Evolutionary conservation across 2,113 vertebrate genomes (phyloP).

Genomic region (Hypocryptadius cinnamomeus): DNA sequence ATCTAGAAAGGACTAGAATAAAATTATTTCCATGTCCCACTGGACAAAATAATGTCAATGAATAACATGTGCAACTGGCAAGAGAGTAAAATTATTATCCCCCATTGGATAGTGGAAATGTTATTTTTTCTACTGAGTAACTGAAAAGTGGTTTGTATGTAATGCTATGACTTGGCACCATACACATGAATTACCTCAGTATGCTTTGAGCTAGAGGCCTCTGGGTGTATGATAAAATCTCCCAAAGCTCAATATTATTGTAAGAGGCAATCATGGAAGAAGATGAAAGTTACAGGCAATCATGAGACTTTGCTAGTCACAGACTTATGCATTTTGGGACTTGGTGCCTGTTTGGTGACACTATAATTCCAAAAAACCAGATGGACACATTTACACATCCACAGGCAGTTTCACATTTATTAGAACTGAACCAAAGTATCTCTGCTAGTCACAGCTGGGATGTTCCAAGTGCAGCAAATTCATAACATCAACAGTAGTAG

Average conservation of each 20-base stretch:
- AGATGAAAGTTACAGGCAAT: background rate
- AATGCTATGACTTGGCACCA: background rate
- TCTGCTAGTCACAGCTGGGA: background rate
- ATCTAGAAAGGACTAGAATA: background rate
- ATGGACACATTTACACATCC: background rate
- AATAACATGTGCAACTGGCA: background rate
- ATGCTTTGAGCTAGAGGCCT: background rate
- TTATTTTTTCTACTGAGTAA: constrained; percentile 11
- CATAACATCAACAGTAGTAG: background rate
- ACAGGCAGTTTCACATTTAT: background rate
- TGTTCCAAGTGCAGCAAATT: background rate
- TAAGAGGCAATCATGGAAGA: background rate
- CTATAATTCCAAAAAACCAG: background rate
- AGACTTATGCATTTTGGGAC: background rate
- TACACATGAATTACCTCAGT: background rate
- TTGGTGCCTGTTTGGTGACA: background rate
- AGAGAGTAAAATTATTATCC: background rate
- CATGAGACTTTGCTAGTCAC: background rate
- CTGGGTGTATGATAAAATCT: background rate
- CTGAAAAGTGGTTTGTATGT: background rate
- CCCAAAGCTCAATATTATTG: background rate
- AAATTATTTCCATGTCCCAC: background rate
- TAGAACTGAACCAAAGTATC: background rate
- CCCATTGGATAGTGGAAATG: background rate
- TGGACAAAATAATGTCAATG: background rate